These are phyloP conservation scores for Tillus elongatus DNA, from an alignment of 2,888 invertebrate species.

Conservation along the genomic window DNA sequence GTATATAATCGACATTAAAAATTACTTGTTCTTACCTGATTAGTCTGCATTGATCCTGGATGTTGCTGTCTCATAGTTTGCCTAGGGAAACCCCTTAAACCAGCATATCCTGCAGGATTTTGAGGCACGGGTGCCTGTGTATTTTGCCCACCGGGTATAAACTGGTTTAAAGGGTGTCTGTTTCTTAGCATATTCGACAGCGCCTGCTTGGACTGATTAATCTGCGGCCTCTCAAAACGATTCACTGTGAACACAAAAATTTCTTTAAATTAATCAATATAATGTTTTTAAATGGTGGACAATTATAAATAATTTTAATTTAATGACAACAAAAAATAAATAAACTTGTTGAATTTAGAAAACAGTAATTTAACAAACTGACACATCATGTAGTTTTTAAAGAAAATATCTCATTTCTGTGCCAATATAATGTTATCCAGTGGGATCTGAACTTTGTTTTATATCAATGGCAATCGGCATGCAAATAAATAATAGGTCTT, in stretches of 20 bases:
- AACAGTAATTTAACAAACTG: too few relatives aligned
- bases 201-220: slow-evolving; percentile 76
- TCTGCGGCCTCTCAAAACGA: slow-evolving; percentile 43
- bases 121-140: slow-evolving; percentile 33
- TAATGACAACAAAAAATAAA: too few relatives aligned
- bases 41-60: slow-evolving; percentile 38
- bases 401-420: too few relatives aligned
- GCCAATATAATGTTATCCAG: too few relatives aligned
- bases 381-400: too few relatives aligned
- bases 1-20: too few relatives aligned
- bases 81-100: slow-evolving; percentile 45
- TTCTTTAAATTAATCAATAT: background rate
- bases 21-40: slow-evolving; percentile 35
- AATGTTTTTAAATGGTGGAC: background rate
- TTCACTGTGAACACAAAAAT: slow-evolving; percentile 38
- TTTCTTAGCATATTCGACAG: slow-evolving; percentile 76
- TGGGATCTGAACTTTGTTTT: too few relatives aligned
- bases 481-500: too few relatives aligned
- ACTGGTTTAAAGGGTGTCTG: slow-evolving; percentile 54
- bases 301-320: slow-evolving; percentile 8
- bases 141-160: slow-evolving; percentile 35
- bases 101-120: slow-evolving; percentile 39
- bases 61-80: slow-evolving; percentile 42
- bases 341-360: too few relatives aligned
- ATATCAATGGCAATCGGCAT: too few relatives aligned